phyloP scores from a whole-genome alignment of 2,888 invertebrate genomes.

The Drosophila koepferae region DNA sequence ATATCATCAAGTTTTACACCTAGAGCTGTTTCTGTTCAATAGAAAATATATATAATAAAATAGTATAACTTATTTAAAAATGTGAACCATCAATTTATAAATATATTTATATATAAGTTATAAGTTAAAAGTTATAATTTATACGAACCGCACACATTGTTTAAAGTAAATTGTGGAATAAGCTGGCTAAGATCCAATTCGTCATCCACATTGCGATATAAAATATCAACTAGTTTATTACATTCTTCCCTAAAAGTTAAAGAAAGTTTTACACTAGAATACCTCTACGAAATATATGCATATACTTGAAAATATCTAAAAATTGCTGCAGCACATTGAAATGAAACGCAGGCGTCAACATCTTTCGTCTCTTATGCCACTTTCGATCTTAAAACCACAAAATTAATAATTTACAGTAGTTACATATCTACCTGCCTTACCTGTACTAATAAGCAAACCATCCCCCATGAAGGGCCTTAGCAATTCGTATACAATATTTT shows the following conservation, averaged over 20 bases:
- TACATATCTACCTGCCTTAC: conserved; percentile 33
- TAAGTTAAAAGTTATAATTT: too few species aligned
- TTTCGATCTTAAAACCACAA: conserved; percentile 82
- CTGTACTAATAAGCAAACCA: conserved; percentile 86
- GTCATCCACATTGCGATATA: not conserved
- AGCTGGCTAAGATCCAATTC: conserved; percentile 85
- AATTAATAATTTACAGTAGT: not conserved
- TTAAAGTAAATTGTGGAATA: conserved; percentile 88
- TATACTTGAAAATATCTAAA: conserved; percentile 81
- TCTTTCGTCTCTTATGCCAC: conserved; percentile 88
- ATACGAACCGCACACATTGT: conserved; percentile 88
- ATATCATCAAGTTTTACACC: conserved; percentile 87
- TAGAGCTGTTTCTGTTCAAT: conserved; percentile 88
- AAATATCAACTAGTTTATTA: conserved; percentile 74
- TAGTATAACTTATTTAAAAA: too few species aligned
- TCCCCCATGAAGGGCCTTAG: conserved; percentile 86
- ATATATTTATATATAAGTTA: not conserved
- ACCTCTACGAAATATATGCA: conserved; percentile 6
- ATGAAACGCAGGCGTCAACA: conserved; percentile 89
- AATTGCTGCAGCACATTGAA: conserved; percentile 87
- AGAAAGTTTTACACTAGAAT: not conserved
- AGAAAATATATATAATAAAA: too few species aligned
- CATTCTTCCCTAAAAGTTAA: conserved; percentile 81
- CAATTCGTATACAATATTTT: conserved; percentile 86
- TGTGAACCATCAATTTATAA: not conserved